Evolutionary conservation across 2,113 vertebrate species (phyloP), one percentile per base, ranked within the genome.

Genomic region (Entomyzon cyanotis): DNA sequence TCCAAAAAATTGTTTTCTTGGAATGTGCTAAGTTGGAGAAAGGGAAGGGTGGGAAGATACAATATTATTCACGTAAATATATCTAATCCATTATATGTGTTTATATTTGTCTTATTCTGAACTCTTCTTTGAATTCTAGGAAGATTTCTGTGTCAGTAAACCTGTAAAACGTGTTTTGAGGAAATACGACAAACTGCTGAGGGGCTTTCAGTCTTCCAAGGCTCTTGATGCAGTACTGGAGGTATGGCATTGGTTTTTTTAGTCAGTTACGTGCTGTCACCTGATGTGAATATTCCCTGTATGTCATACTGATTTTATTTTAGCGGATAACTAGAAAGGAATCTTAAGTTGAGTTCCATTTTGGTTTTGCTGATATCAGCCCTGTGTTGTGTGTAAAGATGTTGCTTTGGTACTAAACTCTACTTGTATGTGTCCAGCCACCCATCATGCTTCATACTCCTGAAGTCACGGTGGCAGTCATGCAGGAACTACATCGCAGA

Each of bases 401-500:
- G 27, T 27, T 89, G 35, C 47, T 71, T 49, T 84, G 28, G 10
- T 79, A 46, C 52, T 96, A 31, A 95, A 77, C 47, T 78, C 4
- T 62, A 65, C 25, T 33, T 78, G 3, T 25, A 0, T 91, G 35
- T 87, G 86, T 95, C 17, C 89, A 99, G 99, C 91, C 96, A 11
- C 97, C 94, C 79, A 92, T 77, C 69, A 97, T 98, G 90, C 68
- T 89, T 25, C 96, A 95, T 70, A 99, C 98, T 47, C 99, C 99
- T 5, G 99, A 99, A 91, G 91, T 99, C 80, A 98, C 98, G 0
- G 98, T 99, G 67, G 99, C 99, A 49, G 99, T 99, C 58, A 98
- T 99, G 87, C 98, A 99, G 90, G 99, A 99, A 39, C 96, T 99
- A 27, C 98, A 98, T 91, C 98, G 99, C 90, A 98, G 99, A 98